phyloP scores from a whole-genome alignment of 37 sponge, comb jelly and placozoan genomes.

The Haliclona indistincta region DNA sequence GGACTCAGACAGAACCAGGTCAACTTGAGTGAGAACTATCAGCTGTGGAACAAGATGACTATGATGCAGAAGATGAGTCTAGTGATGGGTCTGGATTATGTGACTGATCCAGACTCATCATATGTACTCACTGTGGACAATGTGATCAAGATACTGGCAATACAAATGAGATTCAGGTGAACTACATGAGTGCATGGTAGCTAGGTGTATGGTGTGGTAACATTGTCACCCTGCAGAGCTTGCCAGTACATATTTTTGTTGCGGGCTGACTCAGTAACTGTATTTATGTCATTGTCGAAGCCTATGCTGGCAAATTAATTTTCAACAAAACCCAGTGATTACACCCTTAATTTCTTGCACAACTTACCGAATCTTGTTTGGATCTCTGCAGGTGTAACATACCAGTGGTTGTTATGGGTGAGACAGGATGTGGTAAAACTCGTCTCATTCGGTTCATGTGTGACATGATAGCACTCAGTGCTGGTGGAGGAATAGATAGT shows the following conservation, averaged over 20 bases:
- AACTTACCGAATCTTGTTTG: no score
- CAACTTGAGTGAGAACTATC: constrained; percentile 46
- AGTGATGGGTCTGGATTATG: constrained; percentile 57
- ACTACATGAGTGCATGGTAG: not conserved
- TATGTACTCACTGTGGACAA: constrained; percentile 90
- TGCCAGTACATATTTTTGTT: no score
- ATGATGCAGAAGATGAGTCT: constrained; percentile 55
- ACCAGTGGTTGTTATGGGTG: constrained; percentile 95
- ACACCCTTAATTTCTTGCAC: no score
- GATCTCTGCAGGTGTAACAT: constrained; percentile 60
- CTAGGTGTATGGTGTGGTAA: not conserved
- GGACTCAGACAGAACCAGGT: constrained; percentile 31
- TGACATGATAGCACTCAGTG: no score
- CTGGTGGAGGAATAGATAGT: no score
- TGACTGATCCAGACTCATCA: constrained; percentile 71
- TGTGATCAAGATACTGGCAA: constrained; percentile 86
- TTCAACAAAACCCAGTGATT: no score
- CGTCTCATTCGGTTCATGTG: constrained; percentile 47
- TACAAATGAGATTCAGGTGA: constrained; percentile 91
- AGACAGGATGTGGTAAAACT: constrained; percentile 92
- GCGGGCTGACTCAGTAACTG: no score
- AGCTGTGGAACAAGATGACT: constrained; percentile 8
- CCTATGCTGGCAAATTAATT: no score
- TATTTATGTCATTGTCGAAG: no score
- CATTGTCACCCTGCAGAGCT: not conserved